phyloP scores from a whole-genome alignment of 2,888 invertebrate genomes.

The Marronus borbonicus region DNA sequence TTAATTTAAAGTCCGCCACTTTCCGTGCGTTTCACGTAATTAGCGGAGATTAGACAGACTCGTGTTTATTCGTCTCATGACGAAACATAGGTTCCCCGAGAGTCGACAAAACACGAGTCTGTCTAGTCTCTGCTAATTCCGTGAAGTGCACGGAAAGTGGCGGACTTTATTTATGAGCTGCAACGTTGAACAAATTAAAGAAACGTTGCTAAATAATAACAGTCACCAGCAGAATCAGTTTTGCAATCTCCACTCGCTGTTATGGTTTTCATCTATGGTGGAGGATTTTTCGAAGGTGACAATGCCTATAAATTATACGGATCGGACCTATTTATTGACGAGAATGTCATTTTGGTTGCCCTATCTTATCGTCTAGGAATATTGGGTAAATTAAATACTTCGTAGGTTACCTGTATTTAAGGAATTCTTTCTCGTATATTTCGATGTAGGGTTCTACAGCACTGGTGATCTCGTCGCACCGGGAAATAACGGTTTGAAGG shows the following conservation, averaged over 20 bases:
- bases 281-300: slow-evolving; percentile 59
- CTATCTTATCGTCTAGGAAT: slow-evolving; percentile 63
- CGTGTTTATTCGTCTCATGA: no score
- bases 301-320: slow-evolving; percentile 58
- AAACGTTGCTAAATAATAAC: neutral
- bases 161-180: no score
- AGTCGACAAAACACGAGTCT: no score
- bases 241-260: slow-evolving; percentile 55
- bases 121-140: no score
- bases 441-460: slow-evolving; percentile 42
- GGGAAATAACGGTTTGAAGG: slow-evolving; percentile 48
- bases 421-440: neutral
- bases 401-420: neutral
- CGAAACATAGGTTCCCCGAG: no score
- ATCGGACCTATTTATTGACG: slow-evolving; percentile 62
- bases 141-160: no score
- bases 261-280: slow-evolving; percentile 64
- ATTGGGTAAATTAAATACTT: slow-evolving; percentile 57
- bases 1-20: no score
- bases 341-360: slow-evolving; percentile 61
- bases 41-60: no score
- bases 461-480: slow-evolving; percentile 42
- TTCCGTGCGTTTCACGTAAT: no score
- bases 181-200: no score
- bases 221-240: neutral